Conservation (phyloP, 2,888 invertebrate genomes). For the Calameuta idolon region DNA sequence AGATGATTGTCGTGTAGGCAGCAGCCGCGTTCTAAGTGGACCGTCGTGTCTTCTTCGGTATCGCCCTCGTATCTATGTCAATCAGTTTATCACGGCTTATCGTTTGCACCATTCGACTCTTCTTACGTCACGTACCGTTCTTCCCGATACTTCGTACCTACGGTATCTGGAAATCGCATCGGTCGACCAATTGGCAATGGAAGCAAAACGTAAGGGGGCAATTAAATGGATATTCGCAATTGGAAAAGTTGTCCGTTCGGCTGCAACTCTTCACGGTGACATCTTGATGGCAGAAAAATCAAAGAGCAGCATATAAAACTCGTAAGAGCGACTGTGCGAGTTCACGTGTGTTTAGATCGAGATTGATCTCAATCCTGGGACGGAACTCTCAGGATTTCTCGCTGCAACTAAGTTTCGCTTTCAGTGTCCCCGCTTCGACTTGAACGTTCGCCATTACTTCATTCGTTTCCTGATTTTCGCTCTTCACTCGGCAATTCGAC, state of each 20-base stretch:
- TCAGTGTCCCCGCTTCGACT: slow-evolving; percentile 18
- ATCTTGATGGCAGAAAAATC: background rate
- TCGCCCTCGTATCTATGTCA: slow-evolving; percentile 44
- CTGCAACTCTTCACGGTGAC: background rate
- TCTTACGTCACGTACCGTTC: background rate
- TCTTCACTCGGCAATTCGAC: background rate
- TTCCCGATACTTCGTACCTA: too few species aligned
- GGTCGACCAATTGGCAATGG: background rate
- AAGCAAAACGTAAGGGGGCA: background rate
- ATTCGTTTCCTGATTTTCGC: slow-evolving; percentile 20
- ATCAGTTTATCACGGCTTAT: slow-evolving; percentile 35
- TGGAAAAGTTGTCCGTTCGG: background rate
- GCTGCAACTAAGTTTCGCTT: slow-evolving; percentile 14
- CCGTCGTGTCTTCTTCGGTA: slow-evolving; percentile 33
- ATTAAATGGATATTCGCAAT: too few species aligned
- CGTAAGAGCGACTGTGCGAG: background rate
- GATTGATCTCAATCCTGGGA: slow-evolving; percentile 1
- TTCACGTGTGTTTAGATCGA: background rate
- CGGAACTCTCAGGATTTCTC: too few species aligned
- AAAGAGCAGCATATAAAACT: background rate
- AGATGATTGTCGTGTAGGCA: slow-evolving; percentile 65
- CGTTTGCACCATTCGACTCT: background rate
- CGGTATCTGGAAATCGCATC: too few species aligned
- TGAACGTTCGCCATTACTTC: slow-evolving; percentile 35
- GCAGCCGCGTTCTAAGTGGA: slow-evolving; percentile 54